Base-by-base conservation (phyloP, 2,113 vertebrate species). In the Neofelis nebulosa region DNA sequence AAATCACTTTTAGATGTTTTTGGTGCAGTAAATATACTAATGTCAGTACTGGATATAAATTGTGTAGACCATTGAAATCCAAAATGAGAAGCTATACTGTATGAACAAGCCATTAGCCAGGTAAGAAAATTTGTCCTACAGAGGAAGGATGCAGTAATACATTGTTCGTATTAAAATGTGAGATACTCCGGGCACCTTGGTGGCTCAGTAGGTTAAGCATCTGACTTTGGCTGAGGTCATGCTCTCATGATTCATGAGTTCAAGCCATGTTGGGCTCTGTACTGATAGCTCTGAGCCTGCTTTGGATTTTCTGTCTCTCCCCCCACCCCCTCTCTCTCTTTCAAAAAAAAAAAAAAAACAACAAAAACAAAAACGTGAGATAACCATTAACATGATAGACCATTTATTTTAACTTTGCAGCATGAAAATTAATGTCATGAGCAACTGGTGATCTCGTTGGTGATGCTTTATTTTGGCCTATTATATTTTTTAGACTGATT, bases 351-450 rank as follows among this genome's bases (percentile, higher is more conserved):
- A 1, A 1, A 45, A 45, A 7, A 45, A 45, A 45, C 7, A 45
- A 45, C 45, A 45, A 45, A 45, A 45, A 45, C 41, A 45, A 45
- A 45, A 45, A 61, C 57, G 3, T 23, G 21, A 85, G 8, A 2
- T 86, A 80, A 92, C 97, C 61, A 36, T 89, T 97, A 92, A 88
- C 78, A 50, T 94, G 91, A 93, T 61, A 96, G 81, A 52, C 10
- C 73, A 94, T 81, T 95, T 61, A 66, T 45, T 95, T 63, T 96
- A 89, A 95, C 65, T 96, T 95, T 23, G 76, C 16, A 81, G 57
- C 21, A 97, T 14, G 94, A 52, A 97, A 65, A 92, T 81, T 92
- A 98, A 96, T 71, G 97, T 98, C 81, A 95, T 89, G 19, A 88
- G 7, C 5, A 79, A 74, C 27, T 36, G 8, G 61, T 89, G 8